Evolutionary conservation across 1,140 invertebrate genomes (phyloP), one percentile per base, ranked within the genome.

Genomic region (Formica exsecta): DNA sequence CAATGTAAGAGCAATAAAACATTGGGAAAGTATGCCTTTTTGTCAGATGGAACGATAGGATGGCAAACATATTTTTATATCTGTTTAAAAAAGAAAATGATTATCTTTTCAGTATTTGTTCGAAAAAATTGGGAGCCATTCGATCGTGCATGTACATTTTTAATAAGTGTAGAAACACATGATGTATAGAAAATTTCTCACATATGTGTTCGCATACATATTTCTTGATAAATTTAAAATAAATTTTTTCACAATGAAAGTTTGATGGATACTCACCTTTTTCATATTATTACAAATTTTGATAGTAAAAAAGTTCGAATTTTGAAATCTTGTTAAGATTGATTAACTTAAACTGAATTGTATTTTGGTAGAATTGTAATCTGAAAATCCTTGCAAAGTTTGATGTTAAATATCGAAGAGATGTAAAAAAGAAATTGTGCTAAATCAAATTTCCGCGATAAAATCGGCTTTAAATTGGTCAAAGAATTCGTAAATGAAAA

Each of bases 381-480:
- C 9, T 41, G 7, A 32, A 77, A 48, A 0, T 0, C 16, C 44
- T 13, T 38, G 22, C 32, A 57, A 38, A 36, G 16, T 41, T 38
- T 38, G 68, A 70, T 57, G 19, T 70, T 38, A 1, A 70, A 57
- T 41, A 68, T 36, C 4, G 36, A 13, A 41, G 29, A 80, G 3
- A 19, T 8, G 2, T 54, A n/a, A 54, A 80, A 68, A 44, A n/a
- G 32, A 32, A 16, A 8, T 80, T 5, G 16, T 1, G 48, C 4
- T 29, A 16, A 70, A 80, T 80, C 16, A 25, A 80, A 57, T 59
- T 80, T 80, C 7, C n/a, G 1, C 9, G 32, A 8, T 41, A 70
- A 70, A 70, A 41, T 80, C 36, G 51, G 70, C n/a, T 80, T 57
- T 57, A 70, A 80, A 59, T 70, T 59, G 48, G 29, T 57, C 48